Percentiles rank a stretch among this genome's conserved stretches.
phyloP scores from a whole-genome alignment of 2,113 vertebrate species.

The Myotis lucifugus region DNA sequence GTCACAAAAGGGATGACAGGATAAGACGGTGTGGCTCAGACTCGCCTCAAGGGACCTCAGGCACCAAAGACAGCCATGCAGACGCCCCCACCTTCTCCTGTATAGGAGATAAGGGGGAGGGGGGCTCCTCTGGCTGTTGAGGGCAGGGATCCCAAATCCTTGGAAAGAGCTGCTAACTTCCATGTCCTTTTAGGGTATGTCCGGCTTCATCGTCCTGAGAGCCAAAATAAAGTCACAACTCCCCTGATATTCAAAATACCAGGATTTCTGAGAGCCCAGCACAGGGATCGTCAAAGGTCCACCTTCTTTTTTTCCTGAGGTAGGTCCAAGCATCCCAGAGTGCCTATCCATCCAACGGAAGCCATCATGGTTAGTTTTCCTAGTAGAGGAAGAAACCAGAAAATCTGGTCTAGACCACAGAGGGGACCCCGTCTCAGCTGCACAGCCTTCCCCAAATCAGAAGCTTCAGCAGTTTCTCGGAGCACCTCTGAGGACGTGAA shows the following conservation, averaged over 20 bases:
- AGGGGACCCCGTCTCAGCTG: background rate
- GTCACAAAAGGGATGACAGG: background rate
- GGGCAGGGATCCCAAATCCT: background rate
- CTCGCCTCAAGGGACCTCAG: background rate
- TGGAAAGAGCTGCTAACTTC: background rate
- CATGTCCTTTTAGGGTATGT: background rate
- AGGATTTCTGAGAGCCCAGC: background rate
- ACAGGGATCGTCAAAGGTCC: background rate
- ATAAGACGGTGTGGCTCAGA: background rate
- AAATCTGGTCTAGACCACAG: background rate
- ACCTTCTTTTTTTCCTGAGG: background rate
- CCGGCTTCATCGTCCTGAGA: background rate
- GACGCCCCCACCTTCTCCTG: background rate
- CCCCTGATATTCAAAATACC: background rate
- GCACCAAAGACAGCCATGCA: background rate
- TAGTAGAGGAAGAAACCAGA: background rate
- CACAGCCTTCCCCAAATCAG: background rate
- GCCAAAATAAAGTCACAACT: background rate
- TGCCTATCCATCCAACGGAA: background rate
- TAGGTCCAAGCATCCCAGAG: background rate
- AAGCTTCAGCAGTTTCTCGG: background rate
- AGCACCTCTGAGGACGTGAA: background rate
- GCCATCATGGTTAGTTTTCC: background rate
- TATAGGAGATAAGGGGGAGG: background rate
- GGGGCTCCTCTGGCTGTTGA: background rate